Base-by-base conservation (phyloP, 2,113 vertebrate genomes). In the Chrysochloris asiatica region DNA sequence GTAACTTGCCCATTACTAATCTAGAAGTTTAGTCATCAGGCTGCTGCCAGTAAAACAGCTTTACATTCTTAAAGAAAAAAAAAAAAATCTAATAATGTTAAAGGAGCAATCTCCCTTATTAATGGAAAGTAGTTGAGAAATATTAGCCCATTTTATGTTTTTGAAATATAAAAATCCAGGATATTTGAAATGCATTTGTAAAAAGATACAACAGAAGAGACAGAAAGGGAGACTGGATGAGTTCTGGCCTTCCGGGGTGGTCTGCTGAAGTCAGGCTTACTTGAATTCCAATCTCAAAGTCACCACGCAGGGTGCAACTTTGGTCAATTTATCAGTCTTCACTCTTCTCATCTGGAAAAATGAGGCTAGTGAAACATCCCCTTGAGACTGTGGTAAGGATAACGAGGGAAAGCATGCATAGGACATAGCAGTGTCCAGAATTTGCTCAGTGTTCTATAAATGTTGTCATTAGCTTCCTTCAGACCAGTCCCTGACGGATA, bases 301-400 rank as follows among this genome's bases (percentile, higher is more conserved):
- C 48, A 78, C 24, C 30, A 7, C 19, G 47, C 63, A 11, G 33
- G 47, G 45, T 30, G 52, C 50, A 11, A 78, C 43, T 65, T 52
- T 56, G 30, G 50, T 77, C 14, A 76, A 56, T n/a, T n/a, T n/a
- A n/a, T n/a, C n/a, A n/a, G 7, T 45, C 56, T 88, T 79, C 47
- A 76, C 71, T 79, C 87, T 88, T 61, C 30, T 88, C 28, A 65
- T 47, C 86, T 65, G 79, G 41, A 88, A 91, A 50, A 88, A 93
- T 63, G 65, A 21, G 36, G 8, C 88, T 67, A 12, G 11, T 56
- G 47, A 21, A 54, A 11, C 22, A 28, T 71, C 17, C 22, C 38
- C 36, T 26, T 33, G 67, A 67, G 13, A 8, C 24, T 33, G n/a
- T 85, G 30, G 8, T 21, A 61, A 88, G 38, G 41, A 65, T 61